Evolutionary conservation across 2,797 vertebrate species (phyloP), one percentile per base, ranked within the genome.

Genomic region (Ctenochaetus hawaiiensis): DNA sequence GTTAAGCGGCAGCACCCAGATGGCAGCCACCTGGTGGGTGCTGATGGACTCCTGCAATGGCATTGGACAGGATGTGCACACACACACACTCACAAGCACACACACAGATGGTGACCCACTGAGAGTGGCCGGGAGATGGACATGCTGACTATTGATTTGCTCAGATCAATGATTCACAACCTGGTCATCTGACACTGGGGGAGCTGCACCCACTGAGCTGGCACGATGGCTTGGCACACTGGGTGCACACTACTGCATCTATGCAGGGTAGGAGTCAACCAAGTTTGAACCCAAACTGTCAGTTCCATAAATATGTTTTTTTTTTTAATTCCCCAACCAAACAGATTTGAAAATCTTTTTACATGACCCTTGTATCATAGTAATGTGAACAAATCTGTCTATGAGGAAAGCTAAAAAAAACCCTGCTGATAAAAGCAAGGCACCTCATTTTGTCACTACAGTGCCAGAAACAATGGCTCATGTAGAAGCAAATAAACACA

Each of bases 131-230:
- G 57, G 58, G 82, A 92, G 88, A 93, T 85, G 92, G 90, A 89
- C 87, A 37, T 82, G 74, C 82, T 87, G 87, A 83, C 84, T 91
- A 93, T 93, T 93, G 91, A 94, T 93, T 94, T 93, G 84, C 83
- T 91, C 92, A 94, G 92, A 93, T 95, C 93, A 93, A 91, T 94
- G 94, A 92, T 82, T 93, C 87, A 81, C 94, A 94, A 93, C 93
- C 93, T 94, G 93, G 92, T 91, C 81, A 89, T 89, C 89, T 74
- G 84, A 92, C 85, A 85, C 78, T 72, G 83, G 75, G 85, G 80
- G 82, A 79, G 75, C 72, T 63, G 65, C 81, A 45, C 86, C 83
- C 83, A 84, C 87, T 81, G 86, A 80, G 89, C 69, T 81, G 78
- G 79, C 90, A 89, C 77, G 78, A 63, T 56, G 67, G 39, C 64